A percentile compares a stretch with the other conserved stretches of the same genome.
Conservation (phyloP, 2,113 vertebrate genomes). For the Helogale parvula region DNA sequence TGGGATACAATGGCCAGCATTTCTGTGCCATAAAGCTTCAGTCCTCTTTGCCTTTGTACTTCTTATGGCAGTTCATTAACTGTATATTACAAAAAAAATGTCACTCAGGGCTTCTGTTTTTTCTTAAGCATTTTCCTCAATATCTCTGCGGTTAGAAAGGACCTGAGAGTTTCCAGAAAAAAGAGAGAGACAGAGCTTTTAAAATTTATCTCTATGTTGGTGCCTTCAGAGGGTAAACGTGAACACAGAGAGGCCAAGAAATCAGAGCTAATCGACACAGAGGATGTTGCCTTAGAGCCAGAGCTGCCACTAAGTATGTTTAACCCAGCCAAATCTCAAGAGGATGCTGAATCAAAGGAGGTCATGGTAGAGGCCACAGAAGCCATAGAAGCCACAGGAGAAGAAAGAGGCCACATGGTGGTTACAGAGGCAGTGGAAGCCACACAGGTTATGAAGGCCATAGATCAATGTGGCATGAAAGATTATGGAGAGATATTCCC, state of each 20-base stretch:
- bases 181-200: background rate
- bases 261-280: background rate
- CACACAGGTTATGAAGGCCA: background rate
- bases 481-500: background rate
- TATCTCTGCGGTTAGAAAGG: conserved; percentile 60
- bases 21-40: background rate
- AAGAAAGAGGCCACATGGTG: too few species aligned
- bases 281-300: background rate
- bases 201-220: background rate
- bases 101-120: background rate
- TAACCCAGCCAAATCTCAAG: background rate
- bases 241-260: background rate
- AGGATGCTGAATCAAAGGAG: background rate
- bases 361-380: background rate
- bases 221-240: background rate
- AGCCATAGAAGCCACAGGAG: background rate
- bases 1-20: background rate
- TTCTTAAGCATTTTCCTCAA: background rate
- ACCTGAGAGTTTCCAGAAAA: conserved; percentile 24
- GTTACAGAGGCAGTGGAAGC: background rate
- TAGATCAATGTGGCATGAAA: background rate
- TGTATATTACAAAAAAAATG: background rate
- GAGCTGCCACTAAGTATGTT: background rate
- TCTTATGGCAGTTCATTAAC: background rate
- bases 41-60: background rate